Percentiles rank a stretch among this genome's conserved stretches.
These are phyloP conservation scores for Caenorhabditis sp. DNA, from an alignment of 2,888 invertebrate genomes.

Conservation along the genomic window DNA sequence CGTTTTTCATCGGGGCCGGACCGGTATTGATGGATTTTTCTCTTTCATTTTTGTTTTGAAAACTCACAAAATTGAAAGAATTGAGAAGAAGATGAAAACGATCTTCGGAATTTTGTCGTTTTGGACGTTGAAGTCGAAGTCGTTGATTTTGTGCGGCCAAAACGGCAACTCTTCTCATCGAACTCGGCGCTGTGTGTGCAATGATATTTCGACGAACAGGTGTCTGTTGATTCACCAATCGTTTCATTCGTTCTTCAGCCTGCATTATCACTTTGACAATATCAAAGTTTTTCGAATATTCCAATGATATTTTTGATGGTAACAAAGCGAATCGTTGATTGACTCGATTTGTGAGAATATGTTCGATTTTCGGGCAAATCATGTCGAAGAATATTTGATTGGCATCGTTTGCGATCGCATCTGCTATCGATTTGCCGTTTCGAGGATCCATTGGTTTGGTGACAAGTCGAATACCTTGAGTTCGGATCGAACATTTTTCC, in stretches of 20 bases:
- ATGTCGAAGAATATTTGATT: conserved; percentile 35
- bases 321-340: conserved; percentile 64
- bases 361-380: conserved; percentile 43
- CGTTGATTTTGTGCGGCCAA: background rate
- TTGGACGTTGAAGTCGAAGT: conserved; percentile 5
- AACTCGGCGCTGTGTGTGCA: conserved; percentile 20
- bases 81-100: conserved; percentile 44
- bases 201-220: conserved; percentile 16
- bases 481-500: conserved; percentile 27
- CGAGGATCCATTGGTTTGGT: conserved; percentile 37
- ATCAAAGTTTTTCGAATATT: conserved; percentile 59
- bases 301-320: conserved; percentile 57
- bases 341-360: conserved; percentile 44
- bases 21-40: no score
- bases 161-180: background rate
- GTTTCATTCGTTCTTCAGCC: conserved; percentile 37
- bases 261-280: conserved; percentile 56
- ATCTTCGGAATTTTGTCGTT: conserved; percentile 21
- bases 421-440: conserved; percentile 33
- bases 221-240: conserved; percentile 33
- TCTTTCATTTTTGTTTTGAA: no score
- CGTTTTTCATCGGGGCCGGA: no score
- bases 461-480: conserved; percentile 26
- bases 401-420: conserved; percentile 40
- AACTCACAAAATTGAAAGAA: conserved; percentile 48